phyloP scores from a whole-genome alignment of 37 sponge, comb jelly and placozoan genomes.

The Dysidea cf. avara region DNA sequence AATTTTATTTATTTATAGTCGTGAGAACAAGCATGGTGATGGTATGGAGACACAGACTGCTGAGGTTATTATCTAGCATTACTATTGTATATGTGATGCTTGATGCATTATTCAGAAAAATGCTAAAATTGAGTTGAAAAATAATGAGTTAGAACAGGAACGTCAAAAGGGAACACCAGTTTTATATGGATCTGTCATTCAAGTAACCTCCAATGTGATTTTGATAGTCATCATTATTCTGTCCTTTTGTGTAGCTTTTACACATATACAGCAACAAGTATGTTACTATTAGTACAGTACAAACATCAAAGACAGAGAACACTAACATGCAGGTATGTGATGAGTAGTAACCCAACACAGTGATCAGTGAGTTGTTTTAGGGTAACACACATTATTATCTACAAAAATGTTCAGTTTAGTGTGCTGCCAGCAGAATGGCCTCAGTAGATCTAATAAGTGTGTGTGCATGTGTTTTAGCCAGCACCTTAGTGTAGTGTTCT shows the following conservation, averaged over 20 bases:
- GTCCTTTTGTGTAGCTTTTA: constrained; percentile 36
- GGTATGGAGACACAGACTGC: too few relatives aligned
- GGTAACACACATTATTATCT: too few relatives aligned
- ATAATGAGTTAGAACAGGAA: constrained; percentile 54
- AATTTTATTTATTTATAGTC: too few relatives aligned
- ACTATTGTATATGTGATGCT: too few relatives aligned
- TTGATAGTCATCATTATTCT: background rate
- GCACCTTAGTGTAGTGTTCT: too few relatives aligned
- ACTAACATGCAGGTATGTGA: constrained; percentile 58
- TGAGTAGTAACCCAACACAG: background rate
- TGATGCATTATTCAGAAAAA: constrained; percentile 23
- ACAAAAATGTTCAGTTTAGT: too few relatives aligned
- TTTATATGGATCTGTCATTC: constrained; percentile 49
- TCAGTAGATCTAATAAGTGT: too few relatives aligned
- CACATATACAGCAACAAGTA: constrained; percentile 61
- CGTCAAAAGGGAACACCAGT: constrained; percentile 35
- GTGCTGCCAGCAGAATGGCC: background rate
- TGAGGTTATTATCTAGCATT: too few relatives aligned
- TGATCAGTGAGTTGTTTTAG: too few relatives aligned
- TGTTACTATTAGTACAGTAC: constrained; percentile 44
- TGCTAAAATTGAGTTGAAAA: constrained; percentile 25
- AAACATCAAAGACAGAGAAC: constrained; percentile 68
- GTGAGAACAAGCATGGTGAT: too few relatives aligned
- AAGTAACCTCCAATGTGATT: constrained; percentile 27
- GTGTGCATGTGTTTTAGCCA: background rate